Base-by-base conservation (phyloP, 2,113 vertebrate genomes). In the Ornithorhynchus anatinus region DNA sequence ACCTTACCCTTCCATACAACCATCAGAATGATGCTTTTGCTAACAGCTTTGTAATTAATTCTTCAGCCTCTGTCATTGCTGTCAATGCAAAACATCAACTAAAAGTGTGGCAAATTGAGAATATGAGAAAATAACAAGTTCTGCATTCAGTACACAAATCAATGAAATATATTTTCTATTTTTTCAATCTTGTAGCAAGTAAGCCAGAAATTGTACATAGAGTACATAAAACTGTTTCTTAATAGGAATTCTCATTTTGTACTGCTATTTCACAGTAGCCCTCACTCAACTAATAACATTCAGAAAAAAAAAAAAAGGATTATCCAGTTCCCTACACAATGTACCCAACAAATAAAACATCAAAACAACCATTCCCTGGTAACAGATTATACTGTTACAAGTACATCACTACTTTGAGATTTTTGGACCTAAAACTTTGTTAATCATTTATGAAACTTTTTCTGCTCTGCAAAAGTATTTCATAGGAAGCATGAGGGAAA, bases 401-500 rank as follows among this genome's bases (percentile, higher is more conserved):
- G 23, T 70, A 54, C 63, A 52, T 22, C 16, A 10, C 62, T 69
- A 66, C 51, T 74, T 64, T 67, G 35, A 81, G 75, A 69, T 58
- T 77, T 90, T 84, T 86, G 81, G 50, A 80, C 65, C 27, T 79
- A 71, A 79, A 85, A 47, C 25, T 57, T 65, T 35, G 80, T 89
- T 85, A 86, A 84, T 87, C 56, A 87, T 85, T 88, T 69, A 89
- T 81, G 65, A 81, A 59, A 17, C 19, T 5, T 62, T 68, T 36
- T 48, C 78, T 45, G 38, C 22, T 37, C 52, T 65, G 74, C 68
- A 82, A 66, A 82, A 81, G n/a, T n/a, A n/a, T n/a, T n/a, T n/a
- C n/a, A n/a, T n/a, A n/a, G n/a, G n/a, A n/a, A n/a, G n/a, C n/a
- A n/a, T n/a, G n/a, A n/a, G n/a, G n/a, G n/a, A n/a, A n/a, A n/a